Percentiles rank a stretch among this genome's conserved stretches.
These are phyloP conservation scores for Ichneumoninae sp. DNA, from an alignment of 2,888 invertebrate genomes.

Conservation along the genomic window DNA sequence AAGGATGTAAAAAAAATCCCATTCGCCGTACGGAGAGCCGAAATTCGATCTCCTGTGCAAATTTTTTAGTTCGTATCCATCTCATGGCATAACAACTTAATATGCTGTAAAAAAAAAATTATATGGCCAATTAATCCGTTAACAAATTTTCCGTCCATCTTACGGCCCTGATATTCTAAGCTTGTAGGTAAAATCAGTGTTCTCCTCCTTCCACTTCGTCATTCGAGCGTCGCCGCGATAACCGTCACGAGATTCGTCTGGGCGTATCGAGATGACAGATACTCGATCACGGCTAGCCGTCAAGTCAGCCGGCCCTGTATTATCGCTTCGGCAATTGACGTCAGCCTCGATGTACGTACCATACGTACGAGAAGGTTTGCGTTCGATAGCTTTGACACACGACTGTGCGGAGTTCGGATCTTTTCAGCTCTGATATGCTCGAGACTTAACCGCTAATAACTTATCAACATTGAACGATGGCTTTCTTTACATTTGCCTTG, in stretches of 20 bases:
- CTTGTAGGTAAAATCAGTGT: conserved; percentile 42
- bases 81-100: background rate
- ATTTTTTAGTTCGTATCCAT: background rate
- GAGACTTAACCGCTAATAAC: conserved; percentile 12
- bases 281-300: conserved; percentile 47
- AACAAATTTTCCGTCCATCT: conserved; percentile 4
- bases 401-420: conserved; percentile 12
- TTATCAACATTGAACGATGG: background rate
- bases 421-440: conserved; percentile 15
- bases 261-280: conserved; percentile 56
- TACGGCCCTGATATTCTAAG: conserved; percentile 43
- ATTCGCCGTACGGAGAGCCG: no score
- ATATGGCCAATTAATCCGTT: background rate
- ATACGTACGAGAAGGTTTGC: conserved; percentile 13
- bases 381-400: conserved; percentile 56
- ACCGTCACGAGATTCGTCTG: conserved; percentile 52
- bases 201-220: conserved; percentile 35
- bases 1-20: no score
- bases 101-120: background rate
- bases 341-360: conserved; percentile 52
- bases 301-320: conserved; percentile 55
- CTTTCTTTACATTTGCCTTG: background rate
- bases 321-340: conserved; percentile 66
- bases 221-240: conserved; percentile 2
- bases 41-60: background rate